These are phyloP conservation scores for Nannospalax galili DNA, from an alignment of 2,113 vertebrate genomes.

Conservation along the genomic window DNA sequence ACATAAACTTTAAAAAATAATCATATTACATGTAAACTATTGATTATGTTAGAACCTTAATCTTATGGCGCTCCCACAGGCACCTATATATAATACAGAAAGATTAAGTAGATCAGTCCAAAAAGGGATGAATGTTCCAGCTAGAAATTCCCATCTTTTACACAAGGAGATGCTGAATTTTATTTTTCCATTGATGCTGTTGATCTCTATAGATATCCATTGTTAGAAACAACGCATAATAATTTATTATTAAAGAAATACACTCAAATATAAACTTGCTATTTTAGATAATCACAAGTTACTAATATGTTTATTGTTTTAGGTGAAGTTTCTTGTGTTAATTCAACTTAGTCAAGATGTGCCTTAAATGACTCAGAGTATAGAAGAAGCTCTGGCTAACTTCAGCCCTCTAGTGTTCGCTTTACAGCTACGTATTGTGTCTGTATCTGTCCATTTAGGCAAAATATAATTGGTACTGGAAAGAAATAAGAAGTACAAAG, in stretches of 20 bases:
- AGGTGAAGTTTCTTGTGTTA: not conserved
- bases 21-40: not conserved
- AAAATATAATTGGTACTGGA: not conserved
- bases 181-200: not conserved
- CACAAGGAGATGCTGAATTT: constrained; percentile 27
- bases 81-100: constrained; percentile 30
- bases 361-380: not conserved
- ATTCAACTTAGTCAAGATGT: constrained; percentile 7
- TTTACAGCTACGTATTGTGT: too few relatives aligned
- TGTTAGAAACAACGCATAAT: not conserved
- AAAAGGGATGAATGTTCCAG: not conserved
- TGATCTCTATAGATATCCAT: constrained; percentile 38
- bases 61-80: not conserved
- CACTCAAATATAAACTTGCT: not conserved
- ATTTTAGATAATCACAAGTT: not conserved
- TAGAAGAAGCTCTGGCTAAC: not conserved
- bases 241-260: constrained; percentile 47
- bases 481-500: too few relatives aligned
- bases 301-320: not conserved
- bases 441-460: not conserved
- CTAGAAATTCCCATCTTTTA: not conserved
- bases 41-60: not conserved
- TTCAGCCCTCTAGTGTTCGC: not conserved
- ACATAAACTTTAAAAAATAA: constrained; percentile 14
- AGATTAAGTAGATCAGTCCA: constrained; percentile 45